These are phyloP conservation scores for Trissoscelio sp. DNA, from an alignment of 2,888 invertebrate genomes.

Conservation along the genomic window DNA sequence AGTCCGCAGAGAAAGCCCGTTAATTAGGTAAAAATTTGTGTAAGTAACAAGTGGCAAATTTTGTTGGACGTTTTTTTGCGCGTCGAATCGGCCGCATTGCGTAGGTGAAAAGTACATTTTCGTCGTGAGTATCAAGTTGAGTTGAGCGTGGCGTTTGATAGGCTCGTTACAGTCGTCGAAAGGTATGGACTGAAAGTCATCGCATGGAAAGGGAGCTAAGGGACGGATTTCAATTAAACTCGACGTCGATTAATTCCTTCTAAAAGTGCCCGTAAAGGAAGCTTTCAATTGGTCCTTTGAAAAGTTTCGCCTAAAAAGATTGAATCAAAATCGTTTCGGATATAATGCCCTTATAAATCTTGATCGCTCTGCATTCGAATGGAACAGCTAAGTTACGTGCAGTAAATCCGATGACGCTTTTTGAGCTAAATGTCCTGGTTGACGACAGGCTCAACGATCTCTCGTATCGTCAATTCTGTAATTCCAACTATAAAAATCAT, in stretches of 20 bases:
- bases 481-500: too few relatives aligned
- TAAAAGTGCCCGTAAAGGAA: constrained; percentile 56
- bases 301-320: constrained; percentile 65
- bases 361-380: constrained; percentile 56
- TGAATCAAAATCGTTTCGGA: constrained; percentile 60
- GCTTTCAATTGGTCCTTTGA: constrained; percentile 67
- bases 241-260: constrained; percentile 59
- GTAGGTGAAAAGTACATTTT: constrained; percentile 53
- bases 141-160: constrained; percentile 53
- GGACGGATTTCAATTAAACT: constrained; percentile 66
- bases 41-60: constrained; percentile 44
- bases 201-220: constrained; percentile 45
- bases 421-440: constrained; percentile 6
- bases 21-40: constrained; percentile 58
- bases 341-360: constrained; percentile 62
- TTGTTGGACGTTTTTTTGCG: constrained; percentile 22
- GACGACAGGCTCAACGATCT: constrained; percentile 5
- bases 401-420: constrained; percentile 38
- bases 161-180: constrained; percentile 64
- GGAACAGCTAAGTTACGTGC: constrained; percentile 35
- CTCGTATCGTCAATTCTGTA: not conserved
- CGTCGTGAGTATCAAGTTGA: constrained; percentile 50
- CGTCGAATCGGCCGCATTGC: constrained; percentile 32
- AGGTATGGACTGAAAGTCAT: constrained; percentile 53
- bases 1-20: constrained; percentile 16